These are phyloP conservation scores for Avahi laniger DNA, from an alignment of 2,797 vertebrate genomes.

Conservation along the genomic window DNA sequence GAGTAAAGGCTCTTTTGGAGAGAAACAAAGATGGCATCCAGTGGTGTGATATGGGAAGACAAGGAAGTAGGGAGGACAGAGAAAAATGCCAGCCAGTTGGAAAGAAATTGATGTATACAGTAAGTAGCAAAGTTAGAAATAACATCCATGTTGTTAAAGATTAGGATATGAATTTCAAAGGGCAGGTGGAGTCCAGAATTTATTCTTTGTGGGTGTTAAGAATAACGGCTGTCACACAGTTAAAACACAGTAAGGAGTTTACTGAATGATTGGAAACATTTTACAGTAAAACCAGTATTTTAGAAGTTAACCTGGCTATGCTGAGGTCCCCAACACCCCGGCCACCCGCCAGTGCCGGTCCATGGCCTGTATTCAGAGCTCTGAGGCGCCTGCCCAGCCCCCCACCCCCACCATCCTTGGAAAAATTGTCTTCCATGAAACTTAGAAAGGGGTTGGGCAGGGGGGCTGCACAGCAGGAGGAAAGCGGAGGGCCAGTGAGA, in stretches of 20 bases:
- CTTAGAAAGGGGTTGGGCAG: no score
- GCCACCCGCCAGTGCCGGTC: no score
- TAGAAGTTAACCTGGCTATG: not conserved
- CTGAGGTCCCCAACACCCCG: no score
- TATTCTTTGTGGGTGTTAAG: not conserved
- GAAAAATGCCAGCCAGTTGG: not conserved
- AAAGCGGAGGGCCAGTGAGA: no score
- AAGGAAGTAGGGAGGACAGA: not conserved
- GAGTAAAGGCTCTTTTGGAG: not conserved
- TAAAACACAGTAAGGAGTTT: not conserved
- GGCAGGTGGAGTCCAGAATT: not conserved
- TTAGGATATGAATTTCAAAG: not conserved
- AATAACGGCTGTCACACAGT: not conserved
- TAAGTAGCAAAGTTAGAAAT: constrained; percentile 41
- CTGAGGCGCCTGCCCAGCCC: no score
- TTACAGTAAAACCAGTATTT: not conserved
- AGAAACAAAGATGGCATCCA: not conserved
- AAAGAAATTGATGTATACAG: not conserved
- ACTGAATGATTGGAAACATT: constrained; percentile 2
- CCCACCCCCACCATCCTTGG: no score
- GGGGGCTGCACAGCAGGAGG: no score
- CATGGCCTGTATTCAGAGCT: no score
- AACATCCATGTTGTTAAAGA: not conserved
- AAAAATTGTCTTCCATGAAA: no score
- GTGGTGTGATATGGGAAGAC: not conserved